A percentile compares a stretch with the other conserved stretches of the same genome.
Evolutionary conservation across 2,888 invertebrate species (phyloP).

Genomic region (Caenorhabditis sp.): DNA sequence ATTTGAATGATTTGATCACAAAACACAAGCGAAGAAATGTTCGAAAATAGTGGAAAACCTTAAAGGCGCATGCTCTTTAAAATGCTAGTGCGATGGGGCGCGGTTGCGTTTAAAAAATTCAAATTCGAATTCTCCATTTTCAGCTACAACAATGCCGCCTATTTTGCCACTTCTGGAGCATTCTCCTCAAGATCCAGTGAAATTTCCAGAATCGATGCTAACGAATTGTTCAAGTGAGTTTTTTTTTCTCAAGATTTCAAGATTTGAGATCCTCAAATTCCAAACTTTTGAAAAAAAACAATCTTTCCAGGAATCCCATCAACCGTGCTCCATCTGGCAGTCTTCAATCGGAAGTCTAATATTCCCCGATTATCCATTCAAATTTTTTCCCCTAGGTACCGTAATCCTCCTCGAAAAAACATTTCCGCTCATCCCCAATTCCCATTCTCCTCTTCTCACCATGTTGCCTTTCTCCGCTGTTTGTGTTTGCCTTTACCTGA

Average conservation of each 20-base stretch:
- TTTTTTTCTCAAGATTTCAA: background rate
- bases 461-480: slow-evolving; percentile 40
- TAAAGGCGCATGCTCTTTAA: no score
- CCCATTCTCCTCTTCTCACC: slow-evolving; percentile 11
- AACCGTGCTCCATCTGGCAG: slow-evolving; percentile 69
- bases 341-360: slow-evolving; percentile 72
- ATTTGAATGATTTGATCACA: no score
- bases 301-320: slow-evolving; percentile 63
- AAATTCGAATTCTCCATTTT: background rate
- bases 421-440: slow-evolving; percentile 12
- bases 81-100: no score
- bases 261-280: background rate
- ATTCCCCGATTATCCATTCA: no score
- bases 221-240: slow-evolving; percentile 75
- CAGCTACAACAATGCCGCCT: slow-evolving; percentile 83
- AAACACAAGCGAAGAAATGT: no score
- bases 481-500: background rate
- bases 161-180: slow-evolving; percentile 78
- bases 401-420: slow-evolving; percentile 1
- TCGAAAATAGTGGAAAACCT: no score
- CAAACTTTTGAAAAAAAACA: background rate
- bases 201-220: slow-evolving; percentile 78
- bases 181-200: slow-evolving; percentile 79
- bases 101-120: background rate
- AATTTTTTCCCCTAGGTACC: background rate